Base-by-base conservation (phyloP, 2,113 vertebrate genomes). In the Chauna torquata region DNA sequence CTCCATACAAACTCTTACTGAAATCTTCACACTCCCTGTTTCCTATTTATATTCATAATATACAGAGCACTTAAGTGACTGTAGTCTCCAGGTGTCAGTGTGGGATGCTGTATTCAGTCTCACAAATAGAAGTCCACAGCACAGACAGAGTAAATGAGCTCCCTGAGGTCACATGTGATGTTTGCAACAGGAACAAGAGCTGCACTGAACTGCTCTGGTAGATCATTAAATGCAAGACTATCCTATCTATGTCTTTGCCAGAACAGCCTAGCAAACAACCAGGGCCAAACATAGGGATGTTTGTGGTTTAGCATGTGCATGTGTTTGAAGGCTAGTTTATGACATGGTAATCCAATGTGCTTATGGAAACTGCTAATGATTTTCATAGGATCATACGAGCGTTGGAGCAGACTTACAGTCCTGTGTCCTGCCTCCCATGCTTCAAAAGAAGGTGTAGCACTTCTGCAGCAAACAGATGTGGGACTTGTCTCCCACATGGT, bases 221-320 rank as follows among this genome's bases (percentile, higher is more conserved):
- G 61, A 6, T 57, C 16, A 52, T 79, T 88, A 57, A 64, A 47
- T 40, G 16, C 0, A 4, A 1, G 8, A 22, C 44, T 34, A 32
- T 61, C 16, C 69, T 91, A 16, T 25, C 16, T 12, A 7, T 25
- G 40, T 16, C 45, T 66, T 61, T 83, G 40, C 23, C 23, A n/a
- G 42, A 90, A 66, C 6, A 30, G 58, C 12, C 5, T 62, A 70
- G 13, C 10, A 90, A 16, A 12, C 18, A 76, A 9, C 12, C 22
- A 30, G 38, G 57, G 24, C 8, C 36, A 38, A 71, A 59, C 42
- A 28, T 7, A 57, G 55, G 27, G 24, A 45, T 65, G 11, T 49
- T 74, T 65, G 55, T 40, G 15, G 8, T 45, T 71, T 76, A 84
- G 34, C 0, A 0, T 4, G 3, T 45, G 40, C 0, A 2, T 42